Percentiles rank a stretch among this genome's conserved stretches.
phyloP scores from a whole-genome alignment of 2,113 vertebrate species.

The Pachypanchax playfairii region DNA sequence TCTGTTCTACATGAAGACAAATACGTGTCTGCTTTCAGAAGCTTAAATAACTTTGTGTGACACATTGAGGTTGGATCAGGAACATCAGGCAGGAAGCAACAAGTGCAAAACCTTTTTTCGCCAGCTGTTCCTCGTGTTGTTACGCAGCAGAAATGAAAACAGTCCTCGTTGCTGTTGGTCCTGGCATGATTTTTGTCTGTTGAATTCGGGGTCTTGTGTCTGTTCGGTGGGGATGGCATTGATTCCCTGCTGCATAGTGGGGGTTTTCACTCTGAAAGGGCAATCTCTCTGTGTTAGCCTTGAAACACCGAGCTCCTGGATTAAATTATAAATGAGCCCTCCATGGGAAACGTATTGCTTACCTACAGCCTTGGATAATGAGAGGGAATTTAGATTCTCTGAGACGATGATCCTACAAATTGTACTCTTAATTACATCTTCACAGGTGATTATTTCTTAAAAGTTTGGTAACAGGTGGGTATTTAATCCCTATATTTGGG shows the following conservation, averaged over 20 bases:
- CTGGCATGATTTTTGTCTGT: slow-evolving; percentile 36
- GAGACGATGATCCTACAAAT: slow-evolving; percentile 3
- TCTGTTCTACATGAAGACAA: slow-evolving; percentile 18
- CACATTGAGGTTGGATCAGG: slow-evolving; percentile 36
- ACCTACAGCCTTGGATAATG: slow-evolving; percentile 50
- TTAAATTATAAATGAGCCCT: slow-evolving; percentile 81
- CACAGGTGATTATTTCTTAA: slow-evolving; percentile 7
- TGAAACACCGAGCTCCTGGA: slow-evolving; percentile 66
- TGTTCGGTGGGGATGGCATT: slow-evolving; percentile 61
- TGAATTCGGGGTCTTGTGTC: slow-evolving; percentile 47
- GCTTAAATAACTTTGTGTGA: slow-evolving; percentile 42
- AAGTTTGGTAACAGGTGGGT: slow-evolving; percentile 49
- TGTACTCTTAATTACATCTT: not conserved
- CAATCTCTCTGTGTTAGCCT: slow-evolving; percentile 71
- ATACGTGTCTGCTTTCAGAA: slow-evolving; percentile 23
- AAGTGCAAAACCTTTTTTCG: slow-evolving; percentile 11
- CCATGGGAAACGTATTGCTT: slow-evolving; percentile 63
- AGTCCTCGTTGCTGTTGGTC: slow-evolving; percentile 22
- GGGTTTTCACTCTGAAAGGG: slow-evolving; percentile 77
- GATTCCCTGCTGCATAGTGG: slow-evolving; percentile 71
- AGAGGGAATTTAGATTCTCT: slow-evolving; percentile 43
- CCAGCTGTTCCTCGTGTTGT: slow-evolving; percentile 22
- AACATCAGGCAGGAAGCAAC: slow-evolving; percentile 17
- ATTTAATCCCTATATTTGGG: slow-evolving; percentile 57
- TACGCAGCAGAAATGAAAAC: slow-evolving; percentile 1